Evolutionary conservation across 2,113 vertebrate genomes (phyloP).

Genomic region (Athene cunicularia): DNA sequence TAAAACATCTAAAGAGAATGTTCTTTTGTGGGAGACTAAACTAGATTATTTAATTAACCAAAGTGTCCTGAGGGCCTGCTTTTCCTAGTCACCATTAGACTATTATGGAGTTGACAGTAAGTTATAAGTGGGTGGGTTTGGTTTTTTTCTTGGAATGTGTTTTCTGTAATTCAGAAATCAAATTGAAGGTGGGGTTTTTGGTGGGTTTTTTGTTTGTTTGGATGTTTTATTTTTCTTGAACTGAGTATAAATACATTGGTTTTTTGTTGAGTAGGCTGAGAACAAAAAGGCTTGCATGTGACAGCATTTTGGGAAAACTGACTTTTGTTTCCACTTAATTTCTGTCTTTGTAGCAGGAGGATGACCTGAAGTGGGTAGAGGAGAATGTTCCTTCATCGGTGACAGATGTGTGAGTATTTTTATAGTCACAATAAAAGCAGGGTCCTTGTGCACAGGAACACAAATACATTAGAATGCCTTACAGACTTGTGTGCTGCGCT

Average conservation of each 20-base stretch:
- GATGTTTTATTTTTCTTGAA: background rate
- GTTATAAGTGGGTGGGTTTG: background rate
- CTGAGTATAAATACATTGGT: background rate
- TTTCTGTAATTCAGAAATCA: background rate
- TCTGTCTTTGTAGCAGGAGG: conserved; percentile 73
- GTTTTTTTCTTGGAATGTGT: background rate
- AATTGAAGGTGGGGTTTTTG: background rate
- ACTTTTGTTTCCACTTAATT: background rate
- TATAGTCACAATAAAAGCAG: background rate
- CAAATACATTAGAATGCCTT: background rate
- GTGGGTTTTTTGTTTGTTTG: background rate
- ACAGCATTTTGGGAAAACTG: background rate
- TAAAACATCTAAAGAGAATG: background rate
- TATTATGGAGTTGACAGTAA: background rate
- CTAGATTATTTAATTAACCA: background rate
- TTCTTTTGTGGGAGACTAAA: background rate
- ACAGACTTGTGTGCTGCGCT: background rate
- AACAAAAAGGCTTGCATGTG: background rate
- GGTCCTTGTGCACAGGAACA: background rate
- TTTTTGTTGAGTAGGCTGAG: background rate
- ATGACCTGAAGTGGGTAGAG: conserved; percentile 86
- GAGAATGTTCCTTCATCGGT: conserved; percentile 85
- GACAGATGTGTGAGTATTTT: conserved; percentile 84
- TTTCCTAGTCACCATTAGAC: background rate
- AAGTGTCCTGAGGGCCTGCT: background rate